Base-by-base conservation (phyloP, 2,888 invertebrate species). In the Pimpla rufipes region DNA sequence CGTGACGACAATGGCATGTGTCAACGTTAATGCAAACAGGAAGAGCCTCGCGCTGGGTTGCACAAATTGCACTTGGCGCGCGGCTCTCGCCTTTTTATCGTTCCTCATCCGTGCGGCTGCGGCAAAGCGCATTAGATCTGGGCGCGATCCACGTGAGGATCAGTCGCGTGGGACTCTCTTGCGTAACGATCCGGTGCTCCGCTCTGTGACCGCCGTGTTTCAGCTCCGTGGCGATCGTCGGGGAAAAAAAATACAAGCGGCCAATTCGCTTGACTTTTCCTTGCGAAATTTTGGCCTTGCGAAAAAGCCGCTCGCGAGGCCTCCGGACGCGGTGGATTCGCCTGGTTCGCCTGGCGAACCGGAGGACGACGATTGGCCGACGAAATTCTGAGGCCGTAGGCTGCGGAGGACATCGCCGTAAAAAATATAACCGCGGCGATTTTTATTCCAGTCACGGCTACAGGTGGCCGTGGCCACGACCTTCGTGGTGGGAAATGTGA, bases 1-100 rank as follows among this genome's bases (percentile, higher is more conserved):
- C n/a, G n/a, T n/a, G n/a, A 21, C 42, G 42, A 71, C 23, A 45
- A 42, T 37, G 37, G 16, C 42, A n/a, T 57, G 57, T 57, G 57
- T 71, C 57, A 71, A 71, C 57, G 55, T 13, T 76, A 55, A 64
- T 75, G n/a, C 47, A 57, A 74, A 52, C 68, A 67, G 81, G 77
- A 81, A 81, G 52, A 78, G 77, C 73, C 59, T 77, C 5, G 52
- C 62, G 29, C 77, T 77, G 73, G 81, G 67, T 77, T 77, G 50
- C 29, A 67, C 71, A 77, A 81, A 81, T 77, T 73, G 77, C 77
- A 62, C 40, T 76, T 57, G 16, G 35, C 57, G 70, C 23, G 35
- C 57, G 70, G 16, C 62, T 23, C 13, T 23, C 50, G 67, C 5
- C 52, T 68, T 68, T 82, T 62, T 62, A 78, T 78, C 78, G 40